Evolutionary conservation across 2,797 vertebrate genomes (phyloP).

Genomic region (Bradypodion ventrale): DNA sequence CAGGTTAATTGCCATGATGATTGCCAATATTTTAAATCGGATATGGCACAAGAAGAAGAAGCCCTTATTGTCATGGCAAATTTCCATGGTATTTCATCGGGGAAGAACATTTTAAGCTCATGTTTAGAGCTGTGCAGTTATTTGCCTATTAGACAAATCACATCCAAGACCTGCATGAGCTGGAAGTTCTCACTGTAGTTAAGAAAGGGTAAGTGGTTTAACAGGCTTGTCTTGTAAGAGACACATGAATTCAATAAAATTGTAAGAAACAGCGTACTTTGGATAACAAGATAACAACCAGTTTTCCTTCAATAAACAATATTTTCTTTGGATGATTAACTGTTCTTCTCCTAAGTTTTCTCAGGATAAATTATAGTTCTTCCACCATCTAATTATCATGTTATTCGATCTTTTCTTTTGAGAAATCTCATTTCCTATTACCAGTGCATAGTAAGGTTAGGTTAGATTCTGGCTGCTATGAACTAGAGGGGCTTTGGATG

Average conservation of each 20-base stretch:
- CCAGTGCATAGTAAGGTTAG: too few relatives aligned
- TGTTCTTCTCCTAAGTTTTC: too few relatives aligned
- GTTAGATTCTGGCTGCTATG: too few relatives aligned
- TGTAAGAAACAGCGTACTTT: too few relatives aligned
- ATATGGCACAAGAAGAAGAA: too few relatives aligned
- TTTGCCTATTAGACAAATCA: not conserved
- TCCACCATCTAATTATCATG: not conserved
- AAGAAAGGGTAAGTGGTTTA: not conserved
- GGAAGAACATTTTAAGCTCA: not conserved
- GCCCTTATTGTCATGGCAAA: not conserved
- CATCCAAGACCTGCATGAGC: not conserved
- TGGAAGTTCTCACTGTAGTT: not conserved
- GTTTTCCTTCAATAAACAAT: too few relatives aligned
- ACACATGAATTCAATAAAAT: not conserved
- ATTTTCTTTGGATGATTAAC: too few relatives aligned
- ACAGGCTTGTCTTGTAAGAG: not conserved
- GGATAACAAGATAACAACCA: too few relatives aligned
- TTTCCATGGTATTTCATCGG: not conserved
- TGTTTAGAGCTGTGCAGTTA: not conserved
- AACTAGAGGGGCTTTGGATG: too few relatives aligned
- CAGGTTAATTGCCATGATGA: too few relatives aligned
- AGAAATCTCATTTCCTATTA: not conserved
- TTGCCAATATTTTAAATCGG: too few relatives aligned
- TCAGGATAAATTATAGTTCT: not conserved
- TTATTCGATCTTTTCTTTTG: not conserved